Conservation (phyloP, 2,113 vertebrate species). For the Motacilla alba region DNA sequence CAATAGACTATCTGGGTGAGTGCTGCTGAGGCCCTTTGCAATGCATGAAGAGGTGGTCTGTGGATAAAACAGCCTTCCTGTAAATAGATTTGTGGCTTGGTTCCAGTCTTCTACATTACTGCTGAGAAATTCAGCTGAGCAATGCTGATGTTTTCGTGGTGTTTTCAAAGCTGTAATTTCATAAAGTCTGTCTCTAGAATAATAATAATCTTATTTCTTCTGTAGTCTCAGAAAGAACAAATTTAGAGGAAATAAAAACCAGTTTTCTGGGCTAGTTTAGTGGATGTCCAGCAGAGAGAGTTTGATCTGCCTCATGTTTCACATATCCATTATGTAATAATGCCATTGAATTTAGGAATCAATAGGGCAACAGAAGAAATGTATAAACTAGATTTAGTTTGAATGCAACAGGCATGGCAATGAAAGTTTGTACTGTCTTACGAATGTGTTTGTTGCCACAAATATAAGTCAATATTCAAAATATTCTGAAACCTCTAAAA, state of each 20-base stretch:
- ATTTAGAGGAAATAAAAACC: background rate
- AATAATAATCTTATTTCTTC: background rate
- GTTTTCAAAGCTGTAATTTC: background rate
- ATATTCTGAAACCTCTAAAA: background rate
- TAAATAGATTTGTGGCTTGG: background rate
- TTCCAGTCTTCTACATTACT: background rate
- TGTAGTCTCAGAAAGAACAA: background rate
- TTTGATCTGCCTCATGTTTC: background rate
- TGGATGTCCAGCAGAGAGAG: background rate
- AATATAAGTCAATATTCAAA: background rate
- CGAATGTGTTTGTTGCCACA: accelerated
- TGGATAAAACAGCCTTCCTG: background rate
- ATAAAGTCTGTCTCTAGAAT: background rate
- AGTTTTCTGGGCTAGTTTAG: background rate
- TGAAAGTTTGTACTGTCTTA: background rate
- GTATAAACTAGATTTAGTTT: background rate
- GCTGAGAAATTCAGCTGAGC: background rate
- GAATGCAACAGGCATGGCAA: background rate
- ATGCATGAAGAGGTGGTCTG: background rate
- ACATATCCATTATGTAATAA: background rate
- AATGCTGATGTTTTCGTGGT: background rate
- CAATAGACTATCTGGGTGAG: background rate
- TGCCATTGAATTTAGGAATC: background rate
- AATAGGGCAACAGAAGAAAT: background rate
- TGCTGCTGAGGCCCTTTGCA: background rate